Evolutionary conservation across 2,113 vertebrate genomes (phyloP).

Genomic region (Centropus bengalensis): DNA sequence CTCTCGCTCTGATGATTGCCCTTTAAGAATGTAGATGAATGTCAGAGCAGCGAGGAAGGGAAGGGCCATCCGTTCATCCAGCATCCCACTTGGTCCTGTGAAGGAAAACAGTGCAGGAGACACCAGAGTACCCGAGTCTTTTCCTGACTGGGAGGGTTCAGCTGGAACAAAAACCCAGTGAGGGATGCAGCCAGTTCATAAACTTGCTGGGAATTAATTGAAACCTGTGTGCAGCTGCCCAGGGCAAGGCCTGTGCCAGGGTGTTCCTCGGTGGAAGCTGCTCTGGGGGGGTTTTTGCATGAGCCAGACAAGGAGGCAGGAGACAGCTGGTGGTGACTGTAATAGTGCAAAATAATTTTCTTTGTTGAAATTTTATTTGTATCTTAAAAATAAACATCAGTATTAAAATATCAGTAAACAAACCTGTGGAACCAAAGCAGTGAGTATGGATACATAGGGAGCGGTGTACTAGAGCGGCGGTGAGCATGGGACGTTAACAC

Average conservation of each 20-base stretch:
- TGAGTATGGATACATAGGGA: not conserved
- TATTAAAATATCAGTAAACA: constrained; percentile 39
- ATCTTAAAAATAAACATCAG: constrained; percentile 53
- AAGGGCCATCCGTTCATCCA: fast-evolving
- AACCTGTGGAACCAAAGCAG: not conserved
- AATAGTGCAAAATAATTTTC: constrained; percentile 33
- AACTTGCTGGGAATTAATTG: not conserved
- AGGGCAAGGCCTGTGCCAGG: not conserved
- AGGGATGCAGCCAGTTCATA: not conserved
- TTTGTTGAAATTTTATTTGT: constrained; percentile 45
- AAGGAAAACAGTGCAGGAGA: not conserved
- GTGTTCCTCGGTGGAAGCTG: not conserved
- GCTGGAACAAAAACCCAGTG: not conserved
- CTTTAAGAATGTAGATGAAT: not conserved
- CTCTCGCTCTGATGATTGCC: not conserved
- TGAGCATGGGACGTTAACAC: not conserved
- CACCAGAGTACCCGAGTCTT: fast-evolving
- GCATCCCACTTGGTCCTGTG: fast-evolving
- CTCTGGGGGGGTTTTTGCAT: not conserved
- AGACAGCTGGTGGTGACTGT: not conserved
- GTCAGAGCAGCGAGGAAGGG: not conserved
- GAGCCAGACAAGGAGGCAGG: not conserved
- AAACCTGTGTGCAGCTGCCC: not conserved
- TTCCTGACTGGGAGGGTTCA: not conserved
- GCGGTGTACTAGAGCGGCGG: not conserved